Percentiles rank a stretch among this genome's conserved stretches.
Conservation (phyloP, 2,797 vertebrate species). For the Sebastes vulpes region DNA sequence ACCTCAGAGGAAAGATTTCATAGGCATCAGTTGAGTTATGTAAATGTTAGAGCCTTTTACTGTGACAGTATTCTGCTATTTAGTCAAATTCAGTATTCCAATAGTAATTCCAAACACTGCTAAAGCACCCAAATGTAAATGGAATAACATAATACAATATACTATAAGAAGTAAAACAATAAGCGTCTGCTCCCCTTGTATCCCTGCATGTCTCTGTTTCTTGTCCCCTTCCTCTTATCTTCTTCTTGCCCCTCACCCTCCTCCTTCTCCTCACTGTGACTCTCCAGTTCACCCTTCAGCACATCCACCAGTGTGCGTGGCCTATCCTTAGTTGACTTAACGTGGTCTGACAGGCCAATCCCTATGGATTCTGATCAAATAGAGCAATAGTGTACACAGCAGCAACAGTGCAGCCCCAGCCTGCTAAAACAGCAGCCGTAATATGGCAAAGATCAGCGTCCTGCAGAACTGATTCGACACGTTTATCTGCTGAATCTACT, state of each 20-base stretch:
- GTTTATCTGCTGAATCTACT: constrained; percentile 64
- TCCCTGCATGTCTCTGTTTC: background rate
- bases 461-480: constrained; percentile 61
- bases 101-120: background rate
- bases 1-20: background rate
- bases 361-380: constrained; percentile 82
- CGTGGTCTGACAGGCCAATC: constrained; percentile 75
- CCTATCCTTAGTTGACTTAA: constrained; percentile 73
- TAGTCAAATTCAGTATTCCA: background rate
- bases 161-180: background rate
- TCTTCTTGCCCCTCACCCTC: background rate
- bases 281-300: constrained; percentile 69
- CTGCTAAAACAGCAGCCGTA: constrained; percentile 71
- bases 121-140: background rate
- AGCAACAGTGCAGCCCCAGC: constrained; percentile 66
- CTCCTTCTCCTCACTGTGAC: constrained; percentile 48
- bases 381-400: constrained; percentile 76
- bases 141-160: background rate
- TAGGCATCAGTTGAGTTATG: background rate
- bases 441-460: constrained; percentile 74
- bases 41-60: background rate
- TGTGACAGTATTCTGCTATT: background rate
- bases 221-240: background rate
- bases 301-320: constrained; percentile 70
- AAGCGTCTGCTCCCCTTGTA: background rate